phyloP scores from a whole-genome alignment of 1,140 invertebrate species.

The Drosophila orena region DNA sequence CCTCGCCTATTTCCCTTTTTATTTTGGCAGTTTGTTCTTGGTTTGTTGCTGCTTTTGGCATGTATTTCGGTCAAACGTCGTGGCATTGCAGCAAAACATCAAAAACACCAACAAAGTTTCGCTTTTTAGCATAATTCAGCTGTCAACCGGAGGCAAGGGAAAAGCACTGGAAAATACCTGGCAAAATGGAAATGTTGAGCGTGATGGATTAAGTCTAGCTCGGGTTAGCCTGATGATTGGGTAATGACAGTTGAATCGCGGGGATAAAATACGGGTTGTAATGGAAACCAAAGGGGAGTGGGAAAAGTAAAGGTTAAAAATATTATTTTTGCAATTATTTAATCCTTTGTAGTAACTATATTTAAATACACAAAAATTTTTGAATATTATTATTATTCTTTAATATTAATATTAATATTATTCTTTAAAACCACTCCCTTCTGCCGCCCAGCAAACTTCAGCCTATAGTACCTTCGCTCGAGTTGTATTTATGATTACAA shows the following conservation, averaged over 20 bases:
- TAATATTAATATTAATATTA: not conserved
- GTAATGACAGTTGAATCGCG: not conserved
- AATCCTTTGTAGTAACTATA: not conserved
- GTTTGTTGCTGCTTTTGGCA: constrained; percentile 35
- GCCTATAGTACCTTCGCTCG: constrained; percentile 2
- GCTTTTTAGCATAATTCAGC: constrained; percentile 58
- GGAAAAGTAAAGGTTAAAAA: not conserved
- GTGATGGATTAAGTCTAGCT: constrained; percentile 4
- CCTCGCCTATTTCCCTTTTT: constrained; percentile 7
- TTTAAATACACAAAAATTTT: not conserved
- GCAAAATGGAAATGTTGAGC: constrained; percentile 15
- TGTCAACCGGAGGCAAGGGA: constrained; percentile 11
- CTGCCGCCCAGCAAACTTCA: constrained; percentile 2
- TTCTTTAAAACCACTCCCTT: constrained; percentile 8
- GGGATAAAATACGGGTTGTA: not conserved
- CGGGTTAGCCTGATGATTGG: not conserved
- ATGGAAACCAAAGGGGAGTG: not conserved
- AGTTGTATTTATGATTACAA: constrained; percentile 41
- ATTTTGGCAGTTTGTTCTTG: constrained; percentile 52
- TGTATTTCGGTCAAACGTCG: constrained; percentile 69
- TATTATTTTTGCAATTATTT: too few relatives aligned
- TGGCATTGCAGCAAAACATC: constrained; percentile 59
- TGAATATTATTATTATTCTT: not conserved
- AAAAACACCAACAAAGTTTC: constrained; percentile 52
- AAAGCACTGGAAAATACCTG: not conserved